Conservation (phyloP, 2,888 invertebrate species). For the Aplocera efformata region DNA sequence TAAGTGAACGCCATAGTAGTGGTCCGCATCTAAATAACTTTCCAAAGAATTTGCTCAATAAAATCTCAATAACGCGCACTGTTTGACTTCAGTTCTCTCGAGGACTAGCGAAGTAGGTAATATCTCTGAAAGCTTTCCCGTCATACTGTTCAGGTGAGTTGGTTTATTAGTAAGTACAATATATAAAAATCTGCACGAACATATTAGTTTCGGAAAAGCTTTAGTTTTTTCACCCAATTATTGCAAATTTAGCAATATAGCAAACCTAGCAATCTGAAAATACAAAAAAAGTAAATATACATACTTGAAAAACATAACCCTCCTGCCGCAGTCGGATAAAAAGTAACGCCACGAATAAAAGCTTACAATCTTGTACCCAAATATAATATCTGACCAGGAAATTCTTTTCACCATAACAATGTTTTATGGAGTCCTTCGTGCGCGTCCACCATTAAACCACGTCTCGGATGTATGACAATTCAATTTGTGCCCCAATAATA, state of each 20-base stretch:
- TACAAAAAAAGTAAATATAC: too few species aligned
- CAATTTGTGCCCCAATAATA: constrained; percentile 75
- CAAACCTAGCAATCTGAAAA: too few species aligned
- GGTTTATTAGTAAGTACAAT: too few species aligned
- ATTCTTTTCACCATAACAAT: constrained; percentile 17
- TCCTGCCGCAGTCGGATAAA: too few species aligned
- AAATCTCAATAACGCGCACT: constrained; percentile 49
- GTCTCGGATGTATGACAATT: constrained; percentile 64
- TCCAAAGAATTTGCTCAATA: constrained; percentile 49
- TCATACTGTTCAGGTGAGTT: constrained; percentile 6
- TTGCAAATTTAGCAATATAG: too few species aligned
- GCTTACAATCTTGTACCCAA: too few species aligned
- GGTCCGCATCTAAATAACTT: constrained; percentile 17
- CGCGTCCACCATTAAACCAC: constrained; percentile 60
- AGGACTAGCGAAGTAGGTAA: constrained; percentile 34
- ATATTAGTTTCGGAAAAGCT: too few species aligned
- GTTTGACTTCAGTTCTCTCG: constrained; percentile 45
- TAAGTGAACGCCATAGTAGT: constrained; percentile 25
- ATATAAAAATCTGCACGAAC: too few species aligned
- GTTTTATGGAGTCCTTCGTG: constrained; percentile 38
- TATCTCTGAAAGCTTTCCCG: constrained; percentile 47
- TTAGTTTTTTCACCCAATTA: too few species aligned
- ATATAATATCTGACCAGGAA: too few species aligned
- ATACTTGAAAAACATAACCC: too few species aligned
- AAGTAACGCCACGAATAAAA: too few species aligned